Percentiles rank a stretch among this genome's conserved stretches.
Conservation (phyloP, 2,888 invertebrate genomes). For the Drosophila mimica region DNA sequence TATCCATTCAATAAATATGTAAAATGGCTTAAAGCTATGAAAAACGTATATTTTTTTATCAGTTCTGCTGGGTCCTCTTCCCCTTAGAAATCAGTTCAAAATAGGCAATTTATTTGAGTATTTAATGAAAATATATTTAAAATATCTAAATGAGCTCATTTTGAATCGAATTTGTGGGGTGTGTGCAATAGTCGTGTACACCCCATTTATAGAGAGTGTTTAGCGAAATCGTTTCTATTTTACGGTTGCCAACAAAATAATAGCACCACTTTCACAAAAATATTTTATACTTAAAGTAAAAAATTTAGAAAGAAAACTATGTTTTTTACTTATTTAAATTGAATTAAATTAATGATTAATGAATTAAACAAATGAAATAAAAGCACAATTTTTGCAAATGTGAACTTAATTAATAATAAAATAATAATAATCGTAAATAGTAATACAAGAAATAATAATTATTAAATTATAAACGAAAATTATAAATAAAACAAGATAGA, state of each 20-base stretch:
- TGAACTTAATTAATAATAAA: neutral
- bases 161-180: neutral
- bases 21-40: slow-evolving; percentile 10
- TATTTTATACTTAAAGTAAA: neutral
- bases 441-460: too few species aligned
- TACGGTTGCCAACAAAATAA: neutral
- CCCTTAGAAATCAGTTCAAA: neutral
- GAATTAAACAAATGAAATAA: too few species aligned
- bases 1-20: neutral
- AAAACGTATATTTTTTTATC: slow-evolving; percentile 8
- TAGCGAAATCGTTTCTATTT: neutral
- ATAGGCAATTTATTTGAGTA: neutral
- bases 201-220: neutral
- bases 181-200: neutral
- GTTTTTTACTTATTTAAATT: neutral
- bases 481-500: too few species aligned
- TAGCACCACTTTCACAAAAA: neutral
- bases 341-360: too few species aligned
- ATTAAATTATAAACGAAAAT: too few species aligned
- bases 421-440: too few species aligned
- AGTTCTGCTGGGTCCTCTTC: neutral
- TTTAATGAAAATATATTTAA: neutral
- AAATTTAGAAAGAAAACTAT: neutral
- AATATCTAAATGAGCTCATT: neutral
- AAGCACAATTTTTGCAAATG: neutral